phyloP scores from a whole-genome alignment of 2,113 vertebrate species.

The Marmota monax region DNA sequence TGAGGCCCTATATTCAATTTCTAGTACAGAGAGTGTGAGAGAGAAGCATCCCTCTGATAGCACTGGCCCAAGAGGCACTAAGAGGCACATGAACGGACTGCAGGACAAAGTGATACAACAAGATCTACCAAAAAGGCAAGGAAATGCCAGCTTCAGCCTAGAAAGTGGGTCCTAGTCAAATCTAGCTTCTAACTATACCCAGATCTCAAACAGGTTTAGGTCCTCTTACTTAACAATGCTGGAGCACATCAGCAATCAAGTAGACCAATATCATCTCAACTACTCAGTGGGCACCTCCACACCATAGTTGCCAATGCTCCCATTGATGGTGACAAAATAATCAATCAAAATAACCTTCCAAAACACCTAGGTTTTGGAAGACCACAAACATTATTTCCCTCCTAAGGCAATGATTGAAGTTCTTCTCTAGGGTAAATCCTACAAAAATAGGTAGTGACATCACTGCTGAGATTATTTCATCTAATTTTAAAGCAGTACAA shows the following conservation, averaged over 20 bases:
- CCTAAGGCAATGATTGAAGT: not conserved
- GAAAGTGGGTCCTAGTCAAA: not conserved
- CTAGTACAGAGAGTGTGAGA: no score
- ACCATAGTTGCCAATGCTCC: accelerated
- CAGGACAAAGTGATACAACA: accelerated
- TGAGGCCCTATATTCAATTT: no score
- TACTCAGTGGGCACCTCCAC: not conserved
- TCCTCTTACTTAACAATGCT: not conserved
- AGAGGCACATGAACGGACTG: not conserved
- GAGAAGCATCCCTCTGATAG: not conserved
- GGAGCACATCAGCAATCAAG: not conserved
- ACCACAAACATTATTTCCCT: not conserved
- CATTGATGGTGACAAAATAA: accelerated
- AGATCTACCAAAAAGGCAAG: not conserved
- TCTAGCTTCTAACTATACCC: not conserved
- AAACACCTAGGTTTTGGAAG: not conserved
- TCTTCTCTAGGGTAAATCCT: not conserved
- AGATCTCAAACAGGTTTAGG: not conserved
- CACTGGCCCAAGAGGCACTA: not conserved
- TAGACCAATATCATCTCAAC: no score
- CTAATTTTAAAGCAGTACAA: not conserved
- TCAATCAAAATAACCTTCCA: not conserved
- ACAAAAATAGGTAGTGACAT: not conserved
- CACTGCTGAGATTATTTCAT: not conserved
- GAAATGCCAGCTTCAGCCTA: not conserved